A percentile compares a stretch with the other conserved stretches of the same genome.
phyloP scores from a whole-genome alignment of 2,888 invertebrate species.

The Hydrotaea cyrtoneurina region DNA sequence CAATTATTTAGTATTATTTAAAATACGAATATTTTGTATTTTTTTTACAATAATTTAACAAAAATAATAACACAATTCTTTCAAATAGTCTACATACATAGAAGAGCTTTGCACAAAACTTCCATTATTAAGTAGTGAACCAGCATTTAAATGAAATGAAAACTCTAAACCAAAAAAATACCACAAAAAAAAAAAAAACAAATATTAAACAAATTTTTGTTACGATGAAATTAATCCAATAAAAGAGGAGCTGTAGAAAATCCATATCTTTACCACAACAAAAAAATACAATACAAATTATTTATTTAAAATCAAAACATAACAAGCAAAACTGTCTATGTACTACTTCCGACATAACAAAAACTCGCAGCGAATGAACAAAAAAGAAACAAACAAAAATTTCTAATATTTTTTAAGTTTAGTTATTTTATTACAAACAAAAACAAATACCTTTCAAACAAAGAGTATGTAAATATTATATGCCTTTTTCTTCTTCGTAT shows the following conservation, averaged over 20 bases:
- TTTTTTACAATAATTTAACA: not conserved
- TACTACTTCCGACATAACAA: constrained; percentile 42
- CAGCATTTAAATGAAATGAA: constrained; percentile 50
- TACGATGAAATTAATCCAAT: not conserved
- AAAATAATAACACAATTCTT: not conserved
- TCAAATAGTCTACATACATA: constrained; percentile 20
- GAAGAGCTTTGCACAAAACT: constrained; percentile 48
- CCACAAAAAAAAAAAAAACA: constrained; percentile 12
- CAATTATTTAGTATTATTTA: not conserved
- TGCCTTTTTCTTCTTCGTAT: constrained; percentile 56
- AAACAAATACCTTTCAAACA: not conserved
- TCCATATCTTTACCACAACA: constrained; percentile 58
- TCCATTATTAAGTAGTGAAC: constrained; percentile 47
- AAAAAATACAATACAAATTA: constrained; percentile 51
- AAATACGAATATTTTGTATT: not conserved
- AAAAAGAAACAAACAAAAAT: constrained; percentile 28
- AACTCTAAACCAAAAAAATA: not conserved
- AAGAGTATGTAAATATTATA: constrained; percentile 50
- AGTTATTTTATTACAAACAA: not conserved
- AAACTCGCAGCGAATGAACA: constrained; percentile 52
- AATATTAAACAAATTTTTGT: constrained; percentile 9
- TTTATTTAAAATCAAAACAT: constrained; percentile 38
- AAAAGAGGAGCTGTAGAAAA: constrained; percentile 42
- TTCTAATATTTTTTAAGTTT: constrained; percentile 2
- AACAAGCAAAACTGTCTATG: constrained; percentile 27